Conservation (phyloP, 2,113 vertebrate genomes). For the Natator depressus region DNA sequence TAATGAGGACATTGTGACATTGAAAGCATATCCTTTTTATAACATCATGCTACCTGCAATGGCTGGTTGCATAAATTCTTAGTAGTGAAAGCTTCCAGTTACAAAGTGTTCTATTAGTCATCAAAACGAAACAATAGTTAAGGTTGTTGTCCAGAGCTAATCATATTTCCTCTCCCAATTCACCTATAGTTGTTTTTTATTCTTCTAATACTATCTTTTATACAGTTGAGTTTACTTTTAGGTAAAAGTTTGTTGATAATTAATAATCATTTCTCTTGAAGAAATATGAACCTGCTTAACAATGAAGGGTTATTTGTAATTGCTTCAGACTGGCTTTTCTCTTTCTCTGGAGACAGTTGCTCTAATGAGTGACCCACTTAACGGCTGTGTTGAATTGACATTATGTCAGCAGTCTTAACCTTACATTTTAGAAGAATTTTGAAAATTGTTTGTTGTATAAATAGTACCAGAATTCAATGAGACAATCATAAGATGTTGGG, state of each 20-base stretch:
- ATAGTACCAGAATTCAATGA: not conserved
- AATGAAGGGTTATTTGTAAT: constrained; percentile 22
- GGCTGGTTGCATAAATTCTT: constrained; percentile 9
- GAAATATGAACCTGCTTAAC: not conserved
- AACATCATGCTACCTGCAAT: not conserved
- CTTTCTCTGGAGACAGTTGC: not conserved
- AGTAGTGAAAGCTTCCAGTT: constrained; percentile 39
- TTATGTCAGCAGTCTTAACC: not conserved
- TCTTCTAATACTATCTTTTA: not conserved
- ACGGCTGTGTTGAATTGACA: not conserved
- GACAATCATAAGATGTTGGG: not conserved
- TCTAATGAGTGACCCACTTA: constrained; percentile 6
- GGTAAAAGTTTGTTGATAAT: not conserved
- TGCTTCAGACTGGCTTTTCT: not conserved
- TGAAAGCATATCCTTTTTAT: not conserved
- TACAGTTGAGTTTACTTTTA: not conserved
- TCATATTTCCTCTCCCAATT: constrained; percentile 15
- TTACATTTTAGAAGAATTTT: not conserved
- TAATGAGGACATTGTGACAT: not conserved
- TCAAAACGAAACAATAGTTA: constrained; percentile 3
- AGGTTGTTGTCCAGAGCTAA: constrained; percentile 25
- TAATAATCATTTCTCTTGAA: not conserved
- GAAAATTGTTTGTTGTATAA: not conserved
- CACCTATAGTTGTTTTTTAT: not conserved
- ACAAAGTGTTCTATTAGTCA: constrained; percentile 38